Percentiles rank a stretch among this genome's conserved stretches.
Conservation (phyloP, 1,140 invertebrate species). For the Pantala flavescens region DNA sequence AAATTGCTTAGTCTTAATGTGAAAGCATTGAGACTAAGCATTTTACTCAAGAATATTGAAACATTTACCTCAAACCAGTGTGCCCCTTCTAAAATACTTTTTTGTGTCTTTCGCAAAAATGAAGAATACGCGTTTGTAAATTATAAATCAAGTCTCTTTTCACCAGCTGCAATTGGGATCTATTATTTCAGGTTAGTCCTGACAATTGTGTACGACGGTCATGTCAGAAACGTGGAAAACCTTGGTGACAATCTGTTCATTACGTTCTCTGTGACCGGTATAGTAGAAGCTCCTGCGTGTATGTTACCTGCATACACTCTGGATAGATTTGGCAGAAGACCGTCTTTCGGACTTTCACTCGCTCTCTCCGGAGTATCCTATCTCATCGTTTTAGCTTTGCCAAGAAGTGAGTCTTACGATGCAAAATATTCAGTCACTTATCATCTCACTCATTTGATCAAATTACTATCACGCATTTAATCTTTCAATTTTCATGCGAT, state of each 20-base stretch:
- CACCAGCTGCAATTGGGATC: too few relatives aligned
- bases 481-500: background rate
- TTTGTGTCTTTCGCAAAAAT: too few relatives aligned
- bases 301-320: constrained; percentile 27
- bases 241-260: constrained; percentile 28
- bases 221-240: constrained; percentile 29
- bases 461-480: background rate
- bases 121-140: too few relatives aligned
- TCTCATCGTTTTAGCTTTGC: constrained; percentile 26
- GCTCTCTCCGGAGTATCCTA: constrained; percentile 26
- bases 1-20: too few relatives aligned
- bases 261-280: constrained; percentile 28
- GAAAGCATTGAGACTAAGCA: too few relatives aligned
- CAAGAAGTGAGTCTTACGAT: constrained; percentile 16
- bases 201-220: constrained; percentile 30
- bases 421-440: too few relatives aligned
- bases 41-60: too few relatives aligned
- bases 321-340: constrained; percentile 30
- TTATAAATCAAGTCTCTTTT: too few relatives aligned
- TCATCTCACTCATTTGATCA: background rate
- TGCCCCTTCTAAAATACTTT: too few relatives aligned
- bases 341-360: constrained; percentile 27
- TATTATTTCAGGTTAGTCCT: constrained; percentile 28
- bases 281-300: constrained; percentile 30
- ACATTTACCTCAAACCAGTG: too few relatives aligned